A percentile compares a stretch with the other conserved stretches of the same genome.
phyloP scores from a whole-genome alignment of 1,140 invertebrate species.

The Leptoteleia sp. region DNA sequence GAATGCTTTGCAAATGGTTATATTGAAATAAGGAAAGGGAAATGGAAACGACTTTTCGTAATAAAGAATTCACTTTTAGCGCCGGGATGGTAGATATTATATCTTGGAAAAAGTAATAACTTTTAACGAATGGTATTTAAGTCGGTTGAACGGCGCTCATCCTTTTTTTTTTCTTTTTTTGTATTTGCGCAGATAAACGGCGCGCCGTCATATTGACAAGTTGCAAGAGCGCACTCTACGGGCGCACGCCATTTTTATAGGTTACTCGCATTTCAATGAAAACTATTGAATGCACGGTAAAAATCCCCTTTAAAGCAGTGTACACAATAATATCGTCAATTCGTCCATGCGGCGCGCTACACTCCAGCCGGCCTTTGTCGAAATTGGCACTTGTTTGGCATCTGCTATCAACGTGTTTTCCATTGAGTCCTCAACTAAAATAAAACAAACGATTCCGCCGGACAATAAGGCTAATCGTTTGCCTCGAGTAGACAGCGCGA shows the following conservation, averaged over 20 bases:
- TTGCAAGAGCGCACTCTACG: constrained; percentile 24
- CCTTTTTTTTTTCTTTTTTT: no score
- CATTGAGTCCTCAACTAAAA: constrained; percentile 38
- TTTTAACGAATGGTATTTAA: constrained; percentile 18
- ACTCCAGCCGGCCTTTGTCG: constrained; percentile 58
- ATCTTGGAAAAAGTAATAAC: no score
- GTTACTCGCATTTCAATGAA: constrained; percentile 63
- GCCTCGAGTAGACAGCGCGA: constrained; percentile 29
- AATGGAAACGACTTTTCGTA: no score
- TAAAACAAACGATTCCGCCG: constrained; percentile 49
- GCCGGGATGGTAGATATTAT: no score
- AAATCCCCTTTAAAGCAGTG: constrained; percentile 64
- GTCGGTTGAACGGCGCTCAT: constrained; percentile 42
- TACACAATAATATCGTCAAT: constrained; percentile 68
- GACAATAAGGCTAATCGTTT: constrained; percentile 45
- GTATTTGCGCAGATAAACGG: constrained; percentile 52
- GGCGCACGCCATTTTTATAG: constrained; percentile 55
- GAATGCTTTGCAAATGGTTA: no score
- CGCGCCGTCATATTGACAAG: constrained; percentile 41
- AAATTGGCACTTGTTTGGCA: constrained; percentile 68
- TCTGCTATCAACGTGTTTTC: constrained; percentile 64
- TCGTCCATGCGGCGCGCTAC: constrained; percentile 53
- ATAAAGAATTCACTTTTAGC: no score
- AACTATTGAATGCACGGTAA: constrained; percentile 51
- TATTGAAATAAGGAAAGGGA: no score